Evolutionary conservation across 2,797 vertebrate species (phyloP), one percentile per base, ranked within the genome.

Genomic region (Peromyscus nudipes): DNA sequence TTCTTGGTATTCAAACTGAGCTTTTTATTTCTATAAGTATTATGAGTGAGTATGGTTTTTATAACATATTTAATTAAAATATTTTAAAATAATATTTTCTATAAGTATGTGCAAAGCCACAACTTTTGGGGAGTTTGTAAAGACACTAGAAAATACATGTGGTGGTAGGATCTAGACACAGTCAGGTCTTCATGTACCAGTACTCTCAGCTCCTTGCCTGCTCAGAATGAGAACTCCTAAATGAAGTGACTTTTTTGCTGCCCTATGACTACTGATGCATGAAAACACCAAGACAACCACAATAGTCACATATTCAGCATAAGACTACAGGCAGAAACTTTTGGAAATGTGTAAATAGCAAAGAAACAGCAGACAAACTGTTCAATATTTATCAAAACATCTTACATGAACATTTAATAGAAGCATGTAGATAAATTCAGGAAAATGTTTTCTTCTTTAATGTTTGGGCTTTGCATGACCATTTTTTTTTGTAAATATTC

Each of bases 401-500:
- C 87, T 46, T 43, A 80, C 9, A 5, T 84, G 29, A 86, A 57
- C 29, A 89, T 19, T 91, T 46, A 82, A 21, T 95, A 29, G 19
- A 73, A 57, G 69, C 10, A 84, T 76, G 84, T 6, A 91, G 23
- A 52, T 65, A 86, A 75, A 69, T 73, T 55, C 69, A 67, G 9
- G 12, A 23, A 91, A 73, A 75, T 7, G 37, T 12, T 52, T 94
- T 96, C 67, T 3, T 55, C 31, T 40, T 46, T 88, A 76, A 37
- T 86, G 46, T 69, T 86, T 95, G 82, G 37, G 16, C 29, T 37
- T 91, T 87, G n/a, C 6, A 49, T 89, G 89, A 55, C 85, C 14
- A 92, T 88, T 34, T 88, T 16, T 91, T 91, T 77, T 93, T 34
- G 29, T 82, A 93, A 96, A 84, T 57, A 77, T 3, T n/a, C 37